Evolutionary conservation across 2,113 vertebrate genomes (phyloP).

Genomic region (Cheirogaleus medius): DNA sequence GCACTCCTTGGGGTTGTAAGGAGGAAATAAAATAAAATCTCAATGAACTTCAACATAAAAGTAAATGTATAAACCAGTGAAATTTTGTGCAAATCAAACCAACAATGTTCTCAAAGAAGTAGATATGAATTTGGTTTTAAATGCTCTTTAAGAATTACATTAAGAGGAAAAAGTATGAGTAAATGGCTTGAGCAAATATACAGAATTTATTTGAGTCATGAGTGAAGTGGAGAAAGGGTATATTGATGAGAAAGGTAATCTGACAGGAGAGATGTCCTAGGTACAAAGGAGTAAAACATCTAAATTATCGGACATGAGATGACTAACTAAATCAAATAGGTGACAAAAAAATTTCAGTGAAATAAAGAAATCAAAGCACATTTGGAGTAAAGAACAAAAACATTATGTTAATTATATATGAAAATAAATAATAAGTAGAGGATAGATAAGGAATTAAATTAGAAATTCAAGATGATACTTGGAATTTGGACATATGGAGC

Average conservation of each 20-base stretch:
- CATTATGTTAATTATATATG: not conserved
- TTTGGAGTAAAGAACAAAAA: not conserved
- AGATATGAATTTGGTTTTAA: not conserved
- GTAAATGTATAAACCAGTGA: not conserved
- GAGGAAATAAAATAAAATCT: not conserved
- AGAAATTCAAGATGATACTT: not conserved
- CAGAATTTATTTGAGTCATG: not conserved
- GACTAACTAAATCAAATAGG: not conserved
- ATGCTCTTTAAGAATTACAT: not conserved
- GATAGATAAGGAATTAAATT: not conserved
- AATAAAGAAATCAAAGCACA: not conserved
- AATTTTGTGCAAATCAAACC: not conserved
- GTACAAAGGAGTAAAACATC: not conserved
- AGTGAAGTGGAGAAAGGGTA: not conserved
- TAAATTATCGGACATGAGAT: not conserved
- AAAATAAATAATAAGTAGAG: not conserved
- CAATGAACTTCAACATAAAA: not conserved
- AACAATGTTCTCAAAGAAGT: not conserved
- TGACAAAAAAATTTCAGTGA: not conserved
- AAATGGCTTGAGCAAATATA: not conserved
- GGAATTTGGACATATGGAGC: not conserved
- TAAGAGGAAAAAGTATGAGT: not conserved
- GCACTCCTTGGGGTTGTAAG: not conserved
- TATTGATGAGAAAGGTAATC: not conserved
- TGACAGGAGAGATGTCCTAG: not conserved